These are phyloP conservation scores for Crossaster papposus DNA, from an alignment of 53 echinoderm and acorn worm species.

Conservation along the genomic window DNA sequence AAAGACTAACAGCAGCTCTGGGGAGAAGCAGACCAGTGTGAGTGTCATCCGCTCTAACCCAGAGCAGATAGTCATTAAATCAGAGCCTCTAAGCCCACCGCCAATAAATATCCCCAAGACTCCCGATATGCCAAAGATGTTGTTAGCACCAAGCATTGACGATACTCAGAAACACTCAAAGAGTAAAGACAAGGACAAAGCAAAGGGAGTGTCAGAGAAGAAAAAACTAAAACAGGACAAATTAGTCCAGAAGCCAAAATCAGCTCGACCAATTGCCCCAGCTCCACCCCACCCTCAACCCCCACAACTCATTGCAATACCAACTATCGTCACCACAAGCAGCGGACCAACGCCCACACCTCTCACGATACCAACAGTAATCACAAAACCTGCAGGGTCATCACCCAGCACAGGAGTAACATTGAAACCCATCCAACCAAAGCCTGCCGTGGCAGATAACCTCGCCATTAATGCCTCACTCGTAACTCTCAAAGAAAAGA, in stretches of 20 bases:
- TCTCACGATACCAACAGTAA: slow-evolving; percentile 69
- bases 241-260: slow-evolving; percentile 67
- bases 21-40: slow-evolving; percentile 75
- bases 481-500: slow-evolving; percentile 75
- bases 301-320: slow-evolving; percentile 94
- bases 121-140: slow-evolving; percentile 50
- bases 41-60: slow-evolving; percentile 73
- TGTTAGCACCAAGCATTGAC: slow-evolving; percentile 46
- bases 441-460: slow-evolving; percentile 78
- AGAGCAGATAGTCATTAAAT: slow-evolving; percentile 52
- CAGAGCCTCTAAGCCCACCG: slow-evolving; percentile 63
- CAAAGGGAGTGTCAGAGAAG: slow-evolving; percentile 75
- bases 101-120: slow-evolving; percentile 20
- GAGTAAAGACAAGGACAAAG: slow-evolving; percentile 84
- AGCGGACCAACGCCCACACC: slow-evolving; percentile 72
- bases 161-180: slow-evolving; percentile 68
- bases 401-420: slow-evolving; percentile 52
- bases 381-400: slow-evolving; percentile 58
- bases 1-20: slow-evolving; percentile 37
- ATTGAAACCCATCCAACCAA: slow-evolving; percentile 97
- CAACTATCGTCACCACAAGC: slow-evolving; percentile 80
- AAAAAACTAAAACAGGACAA: slow-evolving; percentile 90
- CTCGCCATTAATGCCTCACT: slow-evolving; percentile 59
- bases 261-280: slow-evolving; percentile 83
- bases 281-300: slow-evolving; percentile 74